Evolutionary conservation across 2,888 invertebrate genomes (phyloP).

Genomic region (Drosophila anceps): DNA sequence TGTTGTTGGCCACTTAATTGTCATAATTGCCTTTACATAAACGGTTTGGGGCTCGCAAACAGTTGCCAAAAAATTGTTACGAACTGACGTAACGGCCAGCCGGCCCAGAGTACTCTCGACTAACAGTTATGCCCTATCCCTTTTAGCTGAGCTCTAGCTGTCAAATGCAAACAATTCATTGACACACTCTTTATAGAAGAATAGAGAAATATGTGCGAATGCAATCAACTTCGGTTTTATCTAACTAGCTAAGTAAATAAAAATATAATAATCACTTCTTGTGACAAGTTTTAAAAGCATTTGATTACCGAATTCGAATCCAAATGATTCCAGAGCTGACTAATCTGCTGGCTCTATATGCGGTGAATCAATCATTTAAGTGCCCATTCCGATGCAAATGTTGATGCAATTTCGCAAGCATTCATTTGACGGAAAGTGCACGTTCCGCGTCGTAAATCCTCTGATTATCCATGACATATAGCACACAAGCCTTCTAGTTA

Average conservation of each 20-base stretch:
- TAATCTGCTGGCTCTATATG: constrained; percentile 4
- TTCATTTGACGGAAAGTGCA: constrained; percentile 27
- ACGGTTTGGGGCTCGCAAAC: constrained; percentile 23
- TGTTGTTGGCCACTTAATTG: constrained; percentile 38
- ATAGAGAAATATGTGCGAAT: neutral
- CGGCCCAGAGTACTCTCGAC: neutral
- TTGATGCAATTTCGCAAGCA: constrained; percentile 25
- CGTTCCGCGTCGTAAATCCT: constrained; percentile 23
- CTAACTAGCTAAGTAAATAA: too few relatives aligned
- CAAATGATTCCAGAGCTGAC: constrained; percentile 15
- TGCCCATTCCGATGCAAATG: constrained; percentile 24
- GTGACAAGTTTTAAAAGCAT: too few relatives aligned
- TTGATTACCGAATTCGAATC: too few relatives aligned
- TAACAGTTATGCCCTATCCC: neutral
- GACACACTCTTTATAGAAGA: neutral
- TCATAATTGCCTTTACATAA: constrained; percentile 52
- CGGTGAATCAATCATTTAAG: neutral
- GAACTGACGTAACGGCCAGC: constrained; percentile 23
- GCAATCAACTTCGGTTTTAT: neutral
- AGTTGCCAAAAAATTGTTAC: constrained; percentile 27
- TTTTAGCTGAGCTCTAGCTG: neutral
- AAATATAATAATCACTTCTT: too few relatives aligned
- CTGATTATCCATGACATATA: neutral
- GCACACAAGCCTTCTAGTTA: constrained; percentile 7
- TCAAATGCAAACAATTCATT: neutral